Percentiles rank a stretch among this genome's conserved stretches.
phyloP scores from a whole-genome alignment of 2,888 invertebrate genomes.

The Cheilosia grossa region DNA sequence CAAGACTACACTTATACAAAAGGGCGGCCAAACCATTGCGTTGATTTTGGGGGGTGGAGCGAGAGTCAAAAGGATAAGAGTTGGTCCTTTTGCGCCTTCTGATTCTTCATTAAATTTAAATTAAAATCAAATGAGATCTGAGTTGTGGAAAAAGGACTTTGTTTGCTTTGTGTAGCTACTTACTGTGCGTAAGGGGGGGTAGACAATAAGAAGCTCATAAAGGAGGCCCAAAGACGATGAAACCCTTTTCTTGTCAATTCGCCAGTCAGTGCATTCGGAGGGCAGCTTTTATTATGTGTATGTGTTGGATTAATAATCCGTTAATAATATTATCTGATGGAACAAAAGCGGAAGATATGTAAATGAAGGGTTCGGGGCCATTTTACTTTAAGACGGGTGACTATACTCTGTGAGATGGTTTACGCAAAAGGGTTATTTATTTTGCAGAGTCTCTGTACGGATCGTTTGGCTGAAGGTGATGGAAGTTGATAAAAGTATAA shows the following conservation, averaged over 20 bases:
- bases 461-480: not conserved
- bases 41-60: not conserved
- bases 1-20: conserved; percentile 66
- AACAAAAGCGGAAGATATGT: conserved; percentile 42
- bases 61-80: conserved; percentile 50
- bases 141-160: conserved; percentile 75
- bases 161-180: conserved; percentile 72
- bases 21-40: conserved; percentile 29
- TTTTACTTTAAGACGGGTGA: conserved; percentile 20
- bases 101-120: conserved; percentile 77
- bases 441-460: not conserved
- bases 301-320: conserved; percentile 77
- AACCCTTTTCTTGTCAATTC: conserved; percentile 58
- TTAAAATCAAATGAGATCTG: conserved; percentile 78
- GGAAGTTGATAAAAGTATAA: not conserved
- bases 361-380: conserved; percentile 29
- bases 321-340: conserved; percentile 78
- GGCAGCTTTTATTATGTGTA: conserved; percentile 67
- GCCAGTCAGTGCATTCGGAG: conserved; percentile 35
- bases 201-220: conserved; percentile 64
- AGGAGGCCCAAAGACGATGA: conserved; percentile 41
- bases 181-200: conserved; percentile 41
- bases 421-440: not conserved
- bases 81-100: conserved; percentile 73
- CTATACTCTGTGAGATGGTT: not conserved